Evolutionary conservation across 1,140 invertebrate species (phyloP), one percentile per base, ranked within the genome.

Genomic region (Asbolus verrucosus): DNA sequence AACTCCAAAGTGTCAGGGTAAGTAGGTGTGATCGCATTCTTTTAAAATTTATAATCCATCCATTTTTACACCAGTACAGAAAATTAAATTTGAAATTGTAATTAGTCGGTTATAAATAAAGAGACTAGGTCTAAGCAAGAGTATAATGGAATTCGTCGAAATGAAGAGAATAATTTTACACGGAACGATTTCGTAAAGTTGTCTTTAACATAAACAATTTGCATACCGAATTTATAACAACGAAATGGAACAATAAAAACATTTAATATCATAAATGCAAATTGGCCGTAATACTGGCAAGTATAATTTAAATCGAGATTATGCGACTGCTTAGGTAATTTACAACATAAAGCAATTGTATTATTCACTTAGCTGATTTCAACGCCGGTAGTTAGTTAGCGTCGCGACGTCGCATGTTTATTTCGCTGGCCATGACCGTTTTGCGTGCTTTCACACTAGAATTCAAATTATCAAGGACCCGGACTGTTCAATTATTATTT

Each of bases 221-320:
- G 61, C 61, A 63, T 63, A 63, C 16, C 16, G 18, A 63, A 63
- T 63, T 63, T 63, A 43, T 18, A 33, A 39, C 61, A 63, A 43
- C 39, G 39, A 62, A 36, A 38, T 18, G 59, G 36, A 41, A 63
- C 33, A 63, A 63, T 63, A 63, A 63, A 63, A 63, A 63, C 61
- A 63, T 63, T 63, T 63, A 63, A 63, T 63, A 38, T 43, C 61
- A 63, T 63, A 63, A 63, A 63, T 63, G 61, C 61, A 63, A 63
- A 63, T 63, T 63, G 61, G 36, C 21, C 18, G 33, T 63, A 63
- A 63, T 63, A 38, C 31, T 39, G 39, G 61, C 33, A 63, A 63
- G 36, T 43, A 63, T 63, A 63, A 41, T 41, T 63, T 43, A 63
- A 27, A 43, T 63, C 61, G 39, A 41, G 61, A 27, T 63, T 43